A percentile compares a stretch with the other conserved stretches of the same genome.
Conservation (phyloP, 2,888 invertebrate species). For the Epinotia brunnichana region DNA sequence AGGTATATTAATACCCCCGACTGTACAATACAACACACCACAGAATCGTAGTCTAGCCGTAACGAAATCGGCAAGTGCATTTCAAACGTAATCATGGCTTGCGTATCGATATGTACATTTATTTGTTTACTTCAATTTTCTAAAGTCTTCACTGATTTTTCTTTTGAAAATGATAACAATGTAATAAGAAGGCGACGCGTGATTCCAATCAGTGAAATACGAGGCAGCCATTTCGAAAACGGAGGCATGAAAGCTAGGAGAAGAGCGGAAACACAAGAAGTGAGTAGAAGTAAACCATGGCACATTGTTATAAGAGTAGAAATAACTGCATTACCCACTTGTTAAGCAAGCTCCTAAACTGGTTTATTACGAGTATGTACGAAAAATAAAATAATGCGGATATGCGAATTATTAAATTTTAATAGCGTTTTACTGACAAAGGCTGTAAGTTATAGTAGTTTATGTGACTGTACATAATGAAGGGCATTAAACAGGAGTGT, state of each 20-base stretch:
- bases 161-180: background rate
- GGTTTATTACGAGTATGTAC: no score
- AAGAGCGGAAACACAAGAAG: background rate
- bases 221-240: background rate
- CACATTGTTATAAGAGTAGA: background rate
- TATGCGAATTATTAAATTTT: no score
- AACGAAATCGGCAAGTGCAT: background rate
- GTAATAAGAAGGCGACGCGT: background rate
- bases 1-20: no score
- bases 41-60: background rate
- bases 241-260: background rate
- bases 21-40: no score
- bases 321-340: background rate
- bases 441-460: no score
- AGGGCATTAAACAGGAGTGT: no score
- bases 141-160: background rate
- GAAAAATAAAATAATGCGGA: no score
- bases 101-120: background rate
- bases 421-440: no score
- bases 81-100: background rate
- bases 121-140: background rate
- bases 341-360: no score
- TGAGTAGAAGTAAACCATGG: background rate
- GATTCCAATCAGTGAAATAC: background rate
- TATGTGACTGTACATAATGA: no score